These are phyloP conservation scores for Drosophila micromelanica DNA, from an alignment of 1,140 invertebrate species.

Conservation along the genomic window DNA sequence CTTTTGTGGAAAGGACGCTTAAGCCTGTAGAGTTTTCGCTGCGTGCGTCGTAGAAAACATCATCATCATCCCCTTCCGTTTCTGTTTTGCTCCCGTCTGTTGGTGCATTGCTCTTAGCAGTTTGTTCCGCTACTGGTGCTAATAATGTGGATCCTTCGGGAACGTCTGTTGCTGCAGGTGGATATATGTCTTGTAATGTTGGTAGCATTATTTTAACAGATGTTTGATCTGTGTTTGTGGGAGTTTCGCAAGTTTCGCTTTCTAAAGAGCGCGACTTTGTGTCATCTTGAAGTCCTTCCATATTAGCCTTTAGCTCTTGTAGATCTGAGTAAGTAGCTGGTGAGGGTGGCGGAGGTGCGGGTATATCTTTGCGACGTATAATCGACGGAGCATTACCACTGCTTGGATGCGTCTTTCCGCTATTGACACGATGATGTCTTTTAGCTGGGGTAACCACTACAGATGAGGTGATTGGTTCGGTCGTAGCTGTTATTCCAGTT, in stretches of 20 bases:
- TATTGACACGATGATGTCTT: conserved; percentile 57
- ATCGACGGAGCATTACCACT: conserved; percentile 17
- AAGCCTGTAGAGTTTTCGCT: conserved; percentile 66
- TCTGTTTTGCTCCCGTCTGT: conserved; percentile 17
- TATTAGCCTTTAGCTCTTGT: conserved; percentile 75
- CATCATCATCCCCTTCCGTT: conserved; percentile 64
- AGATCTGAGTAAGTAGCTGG: conserved; percentile 78
- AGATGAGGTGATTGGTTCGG: not conserved
- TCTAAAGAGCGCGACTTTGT: conserved; percentile 70
- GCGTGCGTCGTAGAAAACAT: conserved; percentile 81
- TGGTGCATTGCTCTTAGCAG: conserved; percentile 20
- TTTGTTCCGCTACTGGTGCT: conserved; percentile 1
- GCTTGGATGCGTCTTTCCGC: conserved; percentile 43
- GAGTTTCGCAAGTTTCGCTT: conserved; percentile 46
- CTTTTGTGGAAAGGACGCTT: conserved; percentile 7
- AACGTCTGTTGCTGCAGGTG: not conserved
- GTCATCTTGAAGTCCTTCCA: conserved; percentile 70
- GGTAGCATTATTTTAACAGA: not conserved
- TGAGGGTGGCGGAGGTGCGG: conserved; percentile 75
- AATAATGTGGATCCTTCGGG: not conserved
- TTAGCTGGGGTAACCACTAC: conserved; percentile 21
- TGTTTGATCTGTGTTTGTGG: conserved; percentile 3
- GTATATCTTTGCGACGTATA: conserved; percentile 68
- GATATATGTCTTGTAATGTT: not conserved
- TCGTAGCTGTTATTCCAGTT: conserved; percentile 13